Conservation (phyloP, 2,113 vertebrate species). For the Calonectris borealis region DNA sequence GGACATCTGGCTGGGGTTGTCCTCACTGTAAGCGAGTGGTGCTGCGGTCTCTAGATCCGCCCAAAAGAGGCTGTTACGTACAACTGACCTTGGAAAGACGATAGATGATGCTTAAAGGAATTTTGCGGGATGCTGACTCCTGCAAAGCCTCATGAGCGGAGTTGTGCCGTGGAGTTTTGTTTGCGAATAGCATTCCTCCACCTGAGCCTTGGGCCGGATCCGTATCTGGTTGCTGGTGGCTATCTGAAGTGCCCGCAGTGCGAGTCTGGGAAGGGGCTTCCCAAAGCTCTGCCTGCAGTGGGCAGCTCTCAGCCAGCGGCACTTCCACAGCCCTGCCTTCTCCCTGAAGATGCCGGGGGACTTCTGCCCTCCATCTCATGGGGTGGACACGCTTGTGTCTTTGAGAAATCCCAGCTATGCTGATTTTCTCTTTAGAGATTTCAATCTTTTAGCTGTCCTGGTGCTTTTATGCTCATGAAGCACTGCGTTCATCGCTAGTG, state of each 20-base stretch:
- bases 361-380: neutral
- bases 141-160: neutral
- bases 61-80: accelerated
- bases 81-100: neutral
- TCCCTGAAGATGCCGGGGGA: neutral
- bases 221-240: neutral
- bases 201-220: neutral
- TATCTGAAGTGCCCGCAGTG: neutral
- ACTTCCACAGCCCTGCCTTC: neutral
- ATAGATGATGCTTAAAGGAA: neutral
- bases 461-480: neutral
- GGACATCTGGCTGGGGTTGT: neutral
- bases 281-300: neutral
- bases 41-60: neutral
- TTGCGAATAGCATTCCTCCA: neutral
- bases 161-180: neutral
- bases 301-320: neutral
- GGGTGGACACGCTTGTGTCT: neutral
- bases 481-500: neutral
- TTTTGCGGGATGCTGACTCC: neutral
- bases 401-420: neutral
- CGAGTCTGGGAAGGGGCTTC: neutral
- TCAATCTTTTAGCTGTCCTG: neutral
- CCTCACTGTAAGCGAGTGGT: accelerated
- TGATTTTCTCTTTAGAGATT: neutral